These are phyloP conservation scores for Esperia sulphurella DNA, from an alignment of 2,888 invertebrate genomes.

Conservation along the genomic window DNA sequence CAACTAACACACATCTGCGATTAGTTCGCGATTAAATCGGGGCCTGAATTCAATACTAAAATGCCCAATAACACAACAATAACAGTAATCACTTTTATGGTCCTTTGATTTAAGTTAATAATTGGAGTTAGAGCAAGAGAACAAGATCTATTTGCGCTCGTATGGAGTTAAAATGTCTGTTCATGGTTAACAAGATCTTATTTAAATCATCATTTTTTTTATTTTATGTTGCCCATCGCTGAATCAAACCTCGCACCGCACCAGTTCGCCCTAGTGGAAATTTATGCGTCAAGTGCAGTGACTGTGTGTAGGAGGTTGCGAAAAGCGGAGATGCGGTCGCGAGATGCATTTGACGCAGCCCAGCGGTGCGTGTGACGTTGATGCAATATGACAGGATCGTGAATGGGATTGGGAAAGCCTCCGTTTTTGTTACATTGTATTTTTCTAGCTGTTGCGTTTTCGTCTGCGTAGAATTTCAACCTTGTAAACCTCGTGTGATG, in stretches of 20 bases:
- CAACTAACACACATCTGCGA: not conserved
- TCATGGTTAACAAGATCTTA: too few relatives aligned
- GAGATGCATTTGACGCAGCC: not conserved
- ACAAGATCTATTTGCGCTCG: too few relatives aligned
- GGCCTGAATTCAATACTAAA: not conserved
- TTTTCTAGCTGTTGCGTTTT: not conserved
- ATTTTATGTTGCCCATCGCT: too few relatives aligned
- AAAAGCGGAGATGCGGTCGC: slow-evolving; percentile 1
- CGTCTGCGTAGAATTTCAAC: not conserved
- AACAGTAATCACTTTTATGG: too few relatives aligned
- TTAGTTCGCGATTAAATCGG: slow-evolving; percentile 1
- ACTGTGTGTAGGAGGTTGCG: not conserved
- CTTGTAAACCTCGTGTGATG: too few relatives aligned
- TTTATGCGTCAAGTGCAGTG: not conserved
- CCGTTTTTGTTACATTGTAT: not conserved
- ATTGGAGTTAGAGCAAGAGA: too few relatives aligned
- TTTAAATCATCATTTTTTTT: too few relatives aligned
- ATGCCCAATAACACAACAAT: too few relatives aligned
- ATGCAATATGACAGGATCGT: not conserved
- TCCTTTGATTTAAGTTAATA: too few relatives aligned
- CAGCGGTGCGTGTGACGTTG: not conserved
- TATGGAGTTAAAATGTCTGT: too few relatives aligned
- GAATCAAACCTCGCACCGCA: too few relatives aligned
- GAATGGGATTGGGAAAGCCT: not conserved
- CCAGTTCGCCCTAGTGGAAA: not conserved